phyloP scores from a whole-genome alignment of 2,888 invertebrate genomes.

The Drosophila yooni region DNA sequence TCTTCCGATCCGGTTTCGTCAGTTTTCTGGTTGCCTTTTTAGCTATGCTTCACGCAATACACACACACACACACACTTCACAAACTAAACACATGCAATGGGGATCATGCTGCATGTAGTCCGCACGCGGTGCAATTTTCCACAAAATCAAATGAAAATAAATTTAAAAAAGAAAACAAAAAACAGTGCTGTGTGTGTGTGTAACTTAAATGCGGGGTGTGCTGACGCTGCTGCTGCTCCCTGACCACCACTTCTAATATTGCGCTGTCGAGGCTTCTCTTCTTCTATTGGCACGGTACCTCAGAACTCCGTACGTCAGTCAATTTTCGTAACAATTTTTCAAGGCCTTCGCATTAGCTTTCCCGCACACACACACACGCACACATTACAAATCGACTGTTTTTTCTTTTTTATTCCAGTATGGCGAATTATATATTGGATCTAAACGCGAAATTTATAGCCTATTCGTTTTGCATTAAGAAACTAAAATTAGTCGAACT shows the following conservation, averaged over 20 bases:
- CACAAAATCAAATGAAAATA: slow-evolving; percentile 28
- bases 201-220: slow-evolving; percentile 57
- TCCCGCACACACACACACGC: slow-evolving; percentile 37
- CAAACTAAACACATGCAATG: slow-evolving; percentile 38
- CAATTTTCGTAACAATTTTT: slow-evolving; percentile 69
- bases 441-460: slow-evolving; percentile 56
- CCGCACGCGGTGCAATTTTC: slow-evolving; percentile 45
- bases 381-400: slow-evolving; percentile 38
- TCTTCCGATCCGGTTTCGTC: slow-evolving; percentile 54
- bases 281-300: slow-evolving; percentile 50
- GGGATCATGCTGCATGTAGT: slow-evolving; percentile 48
- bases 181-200: slow-evolving; percentile 36
- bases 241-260: slow-evolving; percentile 67
- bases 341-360: slow-evolving; percentile 43
- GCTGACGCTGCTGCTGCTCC: slow-evolving; percentile 46
- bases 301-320: slow-evolving; percentile 62
- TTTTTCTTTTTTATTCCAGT: slow-evolving; percentile 9
- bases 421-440: slow-evolving; percentile 38
- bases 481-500: slow-evolving; percentile 63
- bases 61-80: not conserved
- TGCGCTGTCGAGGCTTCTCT: slow-evolving; percentile 74
- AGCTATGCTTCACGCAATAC: slow-evolving; percentile 27
- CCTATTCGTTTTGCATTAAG: slow-evolving; percentile 61
- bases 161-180: not conserved
- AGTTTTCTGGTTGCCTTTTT: slow-evolving; percentile 31